These are phyloP conservation scores for Sepiola atlantica DNA, from an alignment of 2,888 invertebrate species.

Conservation along the genomic window DNA sequence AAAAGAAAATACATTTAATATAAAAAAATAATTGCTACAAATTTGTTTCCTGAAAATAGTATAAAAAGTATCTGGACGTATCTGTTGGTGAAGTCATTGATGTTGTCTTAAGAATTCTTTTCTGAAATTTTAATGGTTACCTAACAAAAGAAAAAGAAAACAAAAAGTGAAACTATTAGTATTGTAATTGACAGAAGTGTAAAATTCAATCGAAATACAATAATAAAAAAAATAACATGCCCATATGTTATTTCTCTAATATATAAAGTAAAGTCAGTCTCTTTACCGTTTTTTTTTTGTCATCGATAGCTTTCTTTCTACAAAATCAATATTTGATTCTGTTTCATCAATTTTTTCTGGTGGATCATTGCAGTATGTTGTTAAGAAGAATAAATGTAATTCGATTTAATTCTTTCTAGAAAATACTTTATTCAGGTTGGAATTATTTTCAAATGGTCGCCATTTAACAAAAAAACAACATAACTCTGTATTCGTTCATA, in stretches of 20 bases:
- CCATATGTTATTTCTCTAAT: too few relatives aligned
- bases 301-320: too few relatives aligned
- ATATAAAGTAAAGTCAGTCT: too few relatives aligned
- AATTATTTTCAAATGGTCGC: too few relatives aligned
- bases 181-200: background rate
- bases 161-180: background rate
- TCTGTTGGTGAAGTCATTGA: background rate
- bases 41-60: background rate
- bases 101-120: constrained; percentile 68
- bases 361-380: background rate
- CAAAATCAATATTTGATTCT: background rate
- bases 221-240: background rate
- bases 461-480: too few relatives aligned
- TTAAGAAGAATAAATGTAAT: background rate
- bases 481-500: too few relatives aligned
- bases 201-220: background rate
- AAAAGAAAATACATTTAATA: background rate
- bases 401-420: background rate
- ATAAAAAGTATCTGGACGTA: background rate
- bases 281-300: too few relatives aligned
- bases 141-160: constrained; percentile 57
- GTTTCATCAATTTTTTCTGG: background rate
- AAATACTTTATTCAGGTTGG: too few relatives aligned
- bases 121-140: constrained; percentile 67
- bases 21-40: background rate